phyloP scores from a whole-genome alignment of 35 echinoderm and acorn worm genomes.

The Eucidaris tribuloides region DNA sequence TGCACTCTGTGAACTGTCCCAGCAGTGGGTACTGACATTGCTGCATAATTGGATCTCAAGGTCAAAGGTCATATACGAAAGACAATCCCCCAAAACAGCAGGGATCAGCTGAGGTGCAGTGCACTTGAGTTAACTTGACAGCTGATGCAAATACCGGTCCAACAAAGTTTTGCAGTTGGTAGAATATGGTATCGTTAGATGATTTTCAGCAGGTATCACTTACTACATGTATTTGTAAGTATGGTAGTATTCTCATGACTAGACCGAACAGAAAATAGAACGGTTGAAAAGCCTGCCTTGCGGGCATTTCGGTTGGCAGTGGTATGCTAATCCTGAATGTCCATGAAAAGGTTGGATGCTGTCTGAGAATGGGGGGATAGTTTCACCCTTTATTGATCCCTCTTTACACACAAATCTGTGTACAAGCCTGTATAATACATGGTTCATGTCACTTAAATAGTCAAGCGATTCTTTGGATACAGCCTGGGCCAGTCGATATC shows the following conservation, averaged over 20 bases:
- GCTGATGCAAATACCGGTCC: neutral
- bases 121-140: conserved; percentile 3
- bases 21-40: conserved; percentile 20
- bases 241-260: too few relatives aligned
- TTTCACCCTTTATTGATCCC: conserved; percentile 9
- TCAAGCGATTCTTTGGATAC: neutral
- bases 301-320: conserved; percentile 5
- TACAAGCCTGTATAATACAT: neutral
- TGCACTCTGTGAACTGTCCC: conserved; percentile 30
- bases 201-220: too few relatives aligned
- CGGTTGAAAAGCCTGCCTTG: neutral
- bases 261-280: neutral
- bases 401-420: neutral
- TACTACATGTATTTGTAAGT: too few relatives aligned
- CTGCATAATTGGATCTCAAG: conserved; percentile 22
- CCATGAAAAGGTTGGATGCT: neutral
- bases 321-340: conserved; percentile 32
- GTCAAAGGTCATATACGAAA: conserved; percentile 12
- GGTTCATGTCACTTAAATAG: neutral
- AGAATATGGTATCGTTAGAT: too few relatives aligned
- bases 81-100: conserved; percentile 6
- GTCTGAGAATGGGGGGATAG: neutral
- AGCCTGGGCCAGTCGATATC: neutral
- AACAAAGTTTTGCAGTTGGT: neutral
- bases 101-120: neutral